These are phyloP conservation scores for Torymus aiolomorphi DNA, from an alignment of 2,888 invertebrate species.

Conservation along the genomic window DNA sequence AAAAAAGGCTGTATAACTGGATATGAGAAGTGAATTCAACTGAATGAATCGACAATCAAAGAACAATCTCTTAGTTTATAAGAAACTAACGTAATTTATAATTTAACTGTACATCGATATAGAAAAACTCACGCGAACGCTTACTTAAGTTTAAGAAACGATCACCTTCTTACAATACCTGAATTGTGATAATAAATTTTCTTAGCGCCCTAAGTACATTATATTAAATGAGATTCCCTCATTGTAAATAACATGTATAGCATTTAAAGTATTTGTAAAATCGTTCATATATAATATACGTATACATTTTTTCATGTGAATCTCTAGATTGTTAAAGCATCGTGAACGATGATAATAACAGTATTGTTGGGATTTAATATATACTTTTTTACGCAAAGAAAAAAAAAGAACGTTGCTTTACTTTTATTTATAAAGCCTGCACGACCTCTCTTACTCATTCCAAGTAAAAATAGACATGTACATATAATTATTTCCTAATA, in stretches of 20 bases:
- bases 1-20: constrained; percentile 41
- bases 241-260: constrained; percentile 55
- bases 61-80: constrained; percentile 53
- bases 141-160: constrained; percentile 49
- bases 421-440: not conserved
- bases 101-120: constrained; percentile 24
- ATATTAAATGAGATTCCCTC: constrained; percentile 50
- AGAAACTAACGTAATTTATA: constrained; percentile 48
- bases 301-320: constrained; percentile 42
- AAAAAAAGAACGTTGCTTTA: constrained; percentile 24
- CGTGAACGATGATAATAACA: constrained; percentile 49
- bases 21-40: not conserved
- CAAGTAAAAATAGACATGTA: no score
- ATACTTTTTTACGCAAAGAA: constrained; percentile 51
- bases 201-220: constrained; percentile 46
- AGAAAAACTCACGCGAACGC: constrained; percentile 31
- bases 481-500: no score
- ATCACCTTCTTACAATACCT: constrained; percentile 40
- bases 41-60: constrained; percentile 46
- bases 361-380: constrained; percentile 56
- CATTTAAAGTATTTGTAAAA: constrained; percentile 43
- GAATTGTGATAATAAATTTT: constrained; percentile 55
- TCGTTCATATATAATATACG: constrained; percentile 33
- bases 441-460: no score
- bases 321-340: constrained; percentile 51